Evolutionary conservation across 2,888 invertebrate genomes (phyloP), one percentile per base, ranked within the genome.

Genomic region (Chirona hameri): DNA sequence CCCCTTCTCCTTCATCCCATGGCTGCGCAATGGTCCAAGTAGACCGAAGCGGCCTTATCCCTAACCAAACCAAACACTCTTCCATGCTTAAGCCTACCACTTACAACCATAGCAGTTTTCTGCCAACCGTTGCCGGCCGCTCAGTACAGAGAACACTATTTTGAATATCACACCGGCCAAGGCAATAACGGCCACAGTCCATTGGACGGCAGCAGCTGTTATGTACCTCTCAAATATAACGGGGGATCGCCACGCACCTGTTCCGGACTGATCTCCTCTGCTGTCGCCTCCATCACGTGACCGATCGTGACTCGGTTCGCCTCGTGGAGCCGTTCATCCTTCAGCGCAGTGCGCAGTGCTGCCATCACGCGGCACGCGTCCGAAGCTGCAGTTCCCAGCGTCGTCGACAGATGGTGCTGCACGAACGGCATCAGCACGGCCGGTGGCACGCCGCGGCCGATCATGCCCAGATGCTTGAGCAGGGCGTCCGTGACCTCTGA

Each of bases 261-360:
- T 9, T 76, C 76, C 72, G 89, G 89, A 69, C 87, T 86, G 0
- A 91, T 86, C 31, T 88, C 86, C 1, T 88, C 86, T 84, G 90
- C 89, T 83, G 91, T 89, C 9, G 88, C 87, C 85, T 91, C 91
- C 3, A 91, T 86, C 0, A 89, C 87, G 81, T 89, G 89, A 9
- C 90, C 89, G 69, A 91, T 83, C 46, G 91, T 84, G 0, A 89
- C 90, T 85, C 91, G 90, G 85, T 92, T 92, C 0, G 91, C 91
- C 79, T 92, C 92, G 83, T 91, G 91, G 83, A 91, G 90, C 84
- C 88, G 88, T 21, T 90, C 89, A 83, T 89, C 88, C 57, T 89
- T 89, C 84, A 93, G 86, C 81, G 90, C 89, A 24, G 86, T 86
- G 81, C 88, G 88, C 48, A 91, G 87, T 83, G 83, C 86, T 85